Conservation (phyloP, 2,797 vertebrate species). For the Hipposideros larvatus region DNA sequence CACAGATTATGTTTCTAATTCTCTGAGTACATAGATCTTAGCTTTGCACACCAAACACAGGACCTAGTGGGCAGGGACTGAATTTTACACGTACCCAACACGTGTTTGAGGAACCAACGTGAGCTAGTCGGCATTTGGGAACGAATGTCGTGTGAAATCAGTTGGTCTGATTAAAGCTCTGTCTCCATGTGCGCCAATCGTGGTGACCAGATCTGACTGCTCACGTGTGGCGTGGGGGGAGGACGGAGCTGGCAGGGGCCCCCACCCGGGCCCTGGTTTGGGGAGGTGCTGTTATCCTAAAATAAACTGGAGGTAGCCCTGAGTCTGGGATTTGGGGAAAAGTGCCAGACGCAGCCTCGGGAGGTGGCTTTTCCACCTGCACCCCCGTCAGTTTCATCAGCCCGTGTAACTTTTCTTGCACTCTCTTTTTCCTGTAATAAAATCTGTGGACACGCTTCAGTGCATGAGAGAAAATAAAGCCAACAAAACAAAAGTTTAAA, state of each 20-base stretch:
- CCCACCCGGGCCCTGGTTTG: rapidly evolving
- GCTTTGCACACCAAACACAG: neutral
- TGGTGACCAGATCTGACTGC: rapidly evolving
- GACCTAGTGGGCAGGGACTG: too few relatives aligned
- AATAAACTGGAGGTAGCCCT: too few relatives aligned
- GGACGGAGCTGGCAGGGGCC: neutral
- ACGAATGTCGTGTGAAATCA: neutral
- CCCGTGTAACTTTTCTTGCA: rapidly evolving
- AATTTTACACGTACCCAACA: neutral
- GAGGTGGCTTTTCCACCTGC: neutral
- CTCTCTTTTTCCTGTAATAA: neutral
- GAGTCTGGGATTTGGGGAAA: neutral
- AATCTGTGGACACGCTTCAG: neutral
- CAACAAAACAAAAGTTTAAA: neutral
- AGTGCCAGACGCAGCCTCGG: rapidly evolving
- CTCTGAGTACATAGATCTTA: too few relatives aligned
- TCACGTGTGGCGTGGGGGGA: rapidly evolving
- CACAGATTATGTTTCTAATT: neutral
- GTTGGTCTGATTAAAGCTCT: neutral
- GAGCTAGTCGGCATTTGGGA: too few relatives aligned
- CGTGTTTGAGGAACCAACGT: neutral
- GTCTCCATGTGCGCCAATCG: too few relatives aligned
- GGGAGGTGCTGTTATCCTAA: neutral
- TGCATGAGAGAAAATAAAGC: neutral
- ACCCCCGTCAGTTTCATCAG: too few relatives aligned